These are phyloP conservation scores for Motacilla tschutschensis DNA, from an alignment of 2,113 vertebrate genomes.

Conservation along the genomic window DNA sequence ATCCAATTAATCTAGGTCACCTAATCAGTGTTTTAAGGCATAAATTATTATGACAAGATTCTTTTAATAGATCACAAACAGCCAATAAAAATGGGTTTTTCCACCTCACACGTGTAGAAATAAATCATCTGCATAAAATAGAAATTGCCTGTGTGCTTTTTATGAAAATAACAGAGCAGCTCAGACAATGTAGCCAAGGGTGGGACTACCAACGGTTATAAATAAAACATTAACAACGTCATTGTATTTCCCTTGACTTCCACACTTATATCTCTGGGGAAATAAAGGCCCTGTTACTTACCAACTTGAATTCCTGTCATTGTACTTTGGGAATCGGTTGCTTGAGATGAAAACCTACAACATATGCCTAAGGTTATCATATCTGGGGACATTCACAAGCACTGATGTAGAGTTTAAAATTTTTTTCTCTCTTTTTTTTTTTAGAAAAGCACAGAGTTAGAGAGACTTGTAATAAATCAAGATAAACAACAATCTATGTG, in stretches of 20 bases:
- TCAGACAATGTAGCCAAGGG: constrained; percentile 69
- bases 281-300: constrained; percentile 60
- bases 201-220: constrained; percentile 65
- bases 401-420: neutral
- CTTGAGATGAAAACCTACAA: constrained; percentile 22
- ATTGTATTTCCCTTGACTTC: constrained; percentile 75
- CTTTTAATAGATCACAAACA: constrained; percentile 29
- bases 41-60: neutral
- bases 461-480: constrained; percentile 58
- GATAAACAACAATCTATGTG: neutral
- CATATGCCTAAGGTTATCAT: constrained; percentile 59
- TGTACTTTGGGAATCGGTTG: constrained; percentile 63
- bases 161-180: constrained; percentile 62
- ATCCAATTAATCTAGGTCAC: neutral
- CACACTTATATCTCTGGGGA: constrained; percentile 72
- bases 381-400: constrained; percentile 24
- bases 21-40: neutral
- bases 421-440: neutral
- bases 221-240: constrained; percentile 75
- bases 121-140: constrained; percentile 61
- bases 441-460: neutral
- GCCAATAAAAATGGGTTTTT: constrained; percentile 8
- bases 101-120: constrained; percentile 38
- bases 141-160: constrained; percentile 58
- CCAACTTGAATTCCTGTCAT: constrained; percentile 78